Evolutionary conservation across 2,113 vertebrate genomes (phyloP).

Genomic region (Caretta caretta): DNA sequence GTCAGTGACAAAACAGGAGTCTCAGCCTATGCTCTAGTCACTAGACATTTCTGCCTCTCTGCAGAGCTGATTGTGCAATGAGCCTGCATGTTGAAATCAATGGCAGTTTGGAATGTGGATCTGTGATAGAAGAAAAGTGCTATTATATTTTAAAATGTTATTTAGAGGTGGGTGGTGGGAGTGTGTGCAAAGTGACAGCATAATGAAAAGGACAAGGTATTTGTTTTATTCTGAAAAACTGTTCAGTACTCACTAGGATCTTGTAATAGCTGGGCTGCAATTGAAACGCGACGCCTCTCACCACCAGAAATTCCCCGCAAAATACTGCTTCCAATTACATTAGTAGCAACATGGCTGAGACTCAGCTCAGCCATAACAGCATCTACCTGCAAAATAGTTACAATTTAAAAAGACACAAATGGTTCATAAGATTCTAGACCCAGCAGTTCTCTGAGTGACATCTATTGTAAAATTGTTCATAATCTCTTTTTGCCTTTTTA

Average conservation of each 20-base stretch:
- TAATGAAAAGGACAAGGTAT: neutral
- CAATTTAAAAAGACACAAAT: neutral
- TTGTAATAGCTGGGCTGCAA: slow-evolving; percentile 93
- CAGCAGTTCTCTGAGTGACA: neutral
- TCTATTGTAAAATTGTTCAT: neutral
- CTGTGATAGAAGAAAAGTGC: neutral
- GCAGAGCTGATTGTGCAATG: neutral
- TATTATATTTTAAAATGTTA: neutral
- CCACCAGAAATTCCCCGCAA: slow-evolving; percentile 91
- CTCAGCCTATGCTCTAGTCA: neutral
- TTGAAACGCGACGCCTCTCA: slow-evolving; percentile 92
- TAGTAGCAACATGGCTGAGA: slow-evolving; percentile 89
- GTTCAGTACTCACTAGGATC: slow-evolving; percentile 90
- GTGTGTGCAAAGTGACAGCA: neutral
- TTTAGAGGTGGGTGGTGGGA: neutral
- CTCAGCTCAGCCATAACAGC: slow-evolving; percentile 91
- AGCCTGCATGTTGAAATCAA: neutral
- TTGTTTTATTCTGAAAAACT: slow-evolving; percentile 19
- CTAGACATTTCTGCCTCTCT: neutral
- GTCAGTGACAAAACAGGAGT: neutral
- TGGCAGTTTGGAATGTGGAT: neutral
- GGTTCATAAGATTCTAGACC: neutral
- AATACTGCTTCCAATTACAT: slow-evolving; percentile 86
- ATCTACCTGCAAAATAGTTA: slow-evolving; percentile 82
- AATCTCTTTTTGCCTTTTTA: neutral